Evolutionary conservation across 2,888 invertebrate genomes (phyloP).

Genomic region (Asteroscopus sphinx): DNA sequence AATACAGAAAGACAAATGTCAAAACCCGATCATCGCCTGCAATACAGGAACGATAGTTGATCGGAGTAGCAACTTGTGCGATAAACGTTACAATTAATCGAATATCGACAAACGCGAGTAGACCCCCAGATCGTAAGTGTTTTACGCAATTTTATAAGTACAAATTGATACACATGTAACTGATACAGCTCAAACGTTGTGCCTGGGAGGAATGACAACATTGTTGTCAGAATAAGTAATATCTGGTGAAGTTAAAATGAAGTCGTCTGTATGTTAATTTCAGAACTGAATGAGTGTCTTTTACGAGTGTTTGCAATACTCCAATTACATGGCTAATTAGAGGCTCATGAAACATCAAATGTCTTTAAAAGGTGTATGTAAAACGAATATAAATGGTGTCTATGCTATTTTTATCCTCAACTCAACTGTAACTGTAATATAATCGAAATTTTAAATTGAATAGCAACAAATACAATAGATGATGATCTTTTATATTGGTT

Average conservation of each 20-base stretch:
- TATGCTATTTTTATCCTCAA: not conserved
- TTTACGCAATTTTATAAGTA: too few species aligned
- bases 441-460: not conserved
- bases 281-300: conserved; percentile 23
- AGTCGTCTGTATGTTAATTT: conserved; percentile 37
- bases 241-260: conserved; percentile 19
- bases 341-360: conserved; percentile 37
- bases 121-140: too few species aligned
- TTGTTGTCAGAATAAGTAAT: conserved; percentile 20
- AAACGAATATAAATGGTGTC: not conserved
- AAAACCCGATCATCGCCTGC: too few species aligned
- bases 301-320: conserved; percentile 39
- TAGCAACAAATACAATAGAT: too few species aligned
- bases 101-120: too few species aligned
- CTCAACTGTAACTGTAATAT: not conserved
- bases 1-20: too few species aligned
- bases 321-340: conserved; percentile 29
- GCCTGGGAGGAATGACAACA: conserved; percentile 5
- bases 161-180: too few species aligned
- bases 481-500: too few species aligned
- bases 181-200: not conserved
- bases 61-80: too few species aligned
- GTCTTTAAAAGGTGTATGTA: conserved; percentile 13
- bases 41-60: too few species aligned
- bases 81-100: too few species aligned